phyloP scores from a whole-genome alignment of 2,797 vertebrate species.

The Sylvia borin region DNA sequence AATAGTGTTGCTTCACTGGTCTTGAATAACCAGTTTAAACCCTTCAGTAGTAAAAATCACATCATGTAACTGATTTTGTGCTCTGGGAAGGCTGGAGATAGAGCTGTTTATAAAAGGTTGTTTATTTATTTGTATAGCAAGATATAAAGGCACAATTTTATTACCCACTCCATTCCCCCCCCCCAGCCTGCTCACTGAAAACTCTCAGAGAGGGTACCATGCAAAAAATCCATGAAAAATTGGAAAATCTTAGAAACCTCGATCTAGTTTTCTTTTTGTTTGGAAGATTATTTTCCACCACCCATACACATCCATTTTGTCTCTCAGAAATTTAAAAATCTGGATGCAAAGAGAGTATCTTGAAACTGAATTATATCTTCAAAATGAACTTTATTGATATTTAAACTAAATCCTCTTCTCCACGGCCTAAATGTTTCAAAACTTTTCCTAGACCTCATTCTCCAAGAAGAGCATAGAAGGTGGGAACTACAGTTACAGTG shows the following conservation, averaged over 20 bases:
- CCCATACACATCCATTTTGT: background rate
- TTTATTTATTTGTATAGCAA: background rate
- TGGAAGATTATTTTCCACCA: background rate
- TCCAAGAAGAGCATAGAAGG: background rate
- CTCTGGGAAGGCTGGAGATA: background rate
- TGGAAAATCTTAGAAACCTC: background rate
- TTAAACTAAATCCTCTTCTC: background rate
- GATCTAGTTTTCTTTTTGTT: background rate
- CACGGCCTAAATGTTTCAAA: background rate
- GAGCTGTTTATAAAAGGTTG: background rate
- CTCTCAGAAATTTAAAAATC: background rate
- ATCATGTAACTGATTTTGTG: background rate
- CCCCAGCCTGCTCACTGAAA: background rate
- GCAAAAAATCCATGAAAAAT: background rate
- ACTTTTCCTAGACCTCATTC: background rate
- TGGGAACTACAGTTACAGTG: background rate
- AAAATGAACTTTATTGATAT: background rate
- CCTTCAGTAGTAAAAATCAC: background rate
- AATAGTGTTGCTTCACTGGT: background rate
- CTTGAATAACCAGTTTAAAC: background rate
- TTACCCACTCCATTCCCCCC: background rate
- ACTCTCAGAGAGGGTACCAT: background rate
- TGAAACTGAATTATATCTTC: background rate
- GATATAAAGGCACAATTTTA: background rate
- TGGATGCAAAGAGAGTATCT: background rate